A percentile compares a stretch with the other conserved stretches of the same genome.
Conservation (phyloP, 1,140 invertebrate species). For the Ostrea denselamellosa region DNA sequence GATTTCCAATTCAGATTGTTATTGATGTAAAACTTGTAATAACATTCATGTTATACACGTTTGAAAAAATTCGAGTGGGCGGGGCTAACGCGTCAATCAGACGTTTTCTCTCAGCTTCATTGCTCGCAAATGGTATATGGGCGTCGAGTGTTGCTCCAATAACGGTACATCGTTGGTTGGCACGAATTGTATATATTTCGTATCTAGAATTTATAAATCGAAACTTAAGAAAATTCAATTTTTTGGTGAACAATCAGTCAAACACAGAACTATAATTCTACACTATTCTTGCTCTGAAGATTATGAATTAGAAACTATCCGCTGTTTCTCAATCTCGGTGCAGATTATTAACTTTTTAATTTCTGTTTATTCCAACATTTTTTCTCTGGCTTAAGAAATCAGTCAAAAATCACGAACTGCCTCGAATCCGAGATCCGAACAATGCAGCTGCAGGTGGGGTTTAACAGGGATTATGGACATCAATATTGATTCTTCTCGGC, state of each 20-base stretch:
- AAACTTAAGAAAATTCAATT: neutral
- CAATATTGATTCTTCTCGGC: constrained; percentile 43
- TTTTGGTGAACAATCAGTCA: neutral
- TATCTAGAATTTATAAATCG: neutral
- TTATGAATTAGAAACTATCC: constrained; percentile 2
- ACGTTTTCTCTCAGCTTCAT: constrained; percentile 32
- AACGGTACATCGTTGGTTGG: constrained; percentile 20
- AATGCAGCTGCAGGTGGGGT: neutral
- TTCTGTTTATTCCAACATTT: constrained; percentile 24
- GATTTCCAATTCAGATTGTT: constrained; percentile 20
- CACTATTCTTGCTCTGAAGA: neutral
- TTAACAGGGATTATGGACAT: neutral
- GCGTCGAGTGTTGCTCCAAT: constrained; percentile 23
- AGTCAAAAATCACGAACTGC: neutral
- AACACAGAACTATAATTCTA: constrained; percentile 4
- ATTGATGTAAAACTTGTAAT: constrained; percentile 38
- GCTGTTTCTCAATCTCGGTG: neutral
- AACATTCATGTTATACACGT: constrained; percentile 42
- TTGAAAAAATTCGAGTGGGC: constrained; percentile 16
- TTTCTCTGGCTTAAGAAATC: neutral
- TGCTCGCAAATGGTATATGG: neutral
- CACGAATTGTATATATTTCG: constrained; percentile 1
- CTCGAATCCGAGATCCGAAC: neutral
- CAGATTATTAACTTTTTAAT: neutral
- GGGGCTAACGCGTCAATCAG: constrained; percentile 26